Evolutionary conservation across 2,113 vertebrate genomes (phyloP), one percentile per base, ranked within the genome.

Genomic region (Takifugu flavidus): DNA sequence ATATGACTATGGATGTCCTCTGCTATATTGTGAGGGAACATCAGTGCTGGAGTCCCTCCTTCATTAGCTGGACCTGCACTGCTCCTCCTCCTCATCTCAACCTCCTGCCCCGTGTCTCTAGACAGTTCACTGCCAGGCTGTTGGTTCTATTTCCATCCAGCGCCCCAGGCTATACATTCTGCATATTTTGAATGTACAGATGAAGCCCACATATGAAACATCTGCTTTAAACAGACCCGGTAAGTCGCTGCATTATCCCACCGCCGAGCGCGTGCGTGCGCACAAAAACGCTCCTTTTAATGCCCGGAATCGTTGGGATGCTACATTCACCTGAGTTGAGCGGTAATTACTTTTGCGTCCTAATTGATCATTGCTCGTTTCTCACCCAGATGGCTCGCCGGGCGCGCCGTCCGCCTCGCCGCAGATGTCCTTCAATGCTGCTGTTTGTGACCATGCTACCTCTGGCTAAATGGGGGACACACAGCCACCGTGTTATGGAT

Each of bases 101-200:
- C 85, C 67, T 72, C 51, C 69, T 80, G 78, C 88, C 78, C 78
- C 80, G 62, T 59, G 77, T 89, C 85, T 87, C 89, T 79, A 77
- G 79, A 80, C 85, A 86, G 67, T 87, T 85, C 82, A 80, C 79
- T 80, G 82, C 70, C 85, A 87, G 82, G 84, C 85, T 89, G 86
- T 81, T 85, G 73, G 64, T 84, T 82, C 86, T 88, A 88, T 89
- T 90, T 89, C 71, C 65, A 81, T 86, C 66, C 68, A 65, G 58
- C 50, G 86, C 87, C 25, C 51, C 59, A 56, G 82, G 87, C 86
- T 85, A 86, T 80, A 85, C 82, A 78, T 86, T 89, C 79, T 82
- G 79, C 80, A 86, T 85, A 84, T 71, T 82, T 78, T 83, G 77
- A 73, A 73, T 82, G 75, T 83, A 81, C 62, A 65, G 75, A 85